Conservation (phyloP, 2,888 invertebrate species). For the Aphodius sticticus region DNA sequence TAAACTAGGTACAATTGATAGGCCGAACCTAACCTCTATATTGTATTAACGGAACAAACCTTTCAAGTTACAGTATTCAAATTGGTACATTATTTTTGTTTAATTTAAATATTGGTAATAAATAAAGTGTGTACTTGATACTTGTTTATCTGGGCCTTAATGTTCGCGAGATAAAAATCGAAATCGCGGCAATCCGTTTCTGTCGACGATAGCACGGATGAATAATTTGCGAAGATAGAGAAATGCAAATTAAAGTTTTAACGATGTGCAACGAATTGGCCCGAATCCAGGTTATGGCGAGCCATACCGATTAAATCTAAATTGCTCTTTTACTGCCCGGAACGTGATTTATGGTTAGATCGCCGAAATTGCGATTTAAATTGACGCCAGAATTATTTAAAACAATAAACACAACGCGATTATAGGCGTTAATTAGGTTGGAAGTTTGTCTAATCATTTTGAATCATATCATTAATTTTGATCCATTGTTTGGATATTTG, state of each 20-base stretch:
- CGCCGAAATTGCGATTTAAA: neutral
- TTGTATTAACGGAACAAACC: too few relatives aligned
- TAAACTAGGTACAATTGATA: too few relatives aligned
- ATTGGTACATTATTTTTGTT: too few relatives aligned
- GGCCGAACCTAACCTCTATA: too few relatives aligned
- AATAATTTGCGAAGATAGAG: neutral
- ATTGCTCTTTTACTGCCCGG: neutral
- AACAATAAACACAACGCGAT: neutral
- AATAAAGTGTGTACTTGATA: too few relatives aligned
- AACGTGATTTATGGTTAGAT: neutral
- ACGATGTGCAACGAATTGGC: neutral
- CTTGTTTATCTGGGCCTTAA: too few relatives aligned
- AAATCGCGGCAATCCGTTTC: neutral
- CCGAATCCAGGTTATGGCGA: neutral
- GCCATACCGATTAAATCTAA: neutral
- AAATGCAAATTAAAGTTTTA: neutral
- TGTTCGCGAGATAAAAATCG: neutral
- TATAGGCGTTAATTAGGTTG: neutral
- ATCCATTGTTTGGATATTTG: too few relatives aligned
- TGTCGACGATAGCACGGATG: neutral
- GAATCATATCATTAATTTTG: too few relatives aligned
- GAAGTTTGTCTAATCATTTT: too few relatives aligned
- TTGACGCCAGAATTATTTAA: neutral
- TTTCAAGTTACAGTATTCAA: too few relatives aligned
- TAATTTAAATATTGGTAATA: too few relatives aligned